Percentiles rank a stretch among this genome's conserved stretches.
These are phyloP conservation scores for Xiphophorus hellerii DNA, from an alignment of 2,113 vertebrate species.

Conservation along the genomic window DNA sequence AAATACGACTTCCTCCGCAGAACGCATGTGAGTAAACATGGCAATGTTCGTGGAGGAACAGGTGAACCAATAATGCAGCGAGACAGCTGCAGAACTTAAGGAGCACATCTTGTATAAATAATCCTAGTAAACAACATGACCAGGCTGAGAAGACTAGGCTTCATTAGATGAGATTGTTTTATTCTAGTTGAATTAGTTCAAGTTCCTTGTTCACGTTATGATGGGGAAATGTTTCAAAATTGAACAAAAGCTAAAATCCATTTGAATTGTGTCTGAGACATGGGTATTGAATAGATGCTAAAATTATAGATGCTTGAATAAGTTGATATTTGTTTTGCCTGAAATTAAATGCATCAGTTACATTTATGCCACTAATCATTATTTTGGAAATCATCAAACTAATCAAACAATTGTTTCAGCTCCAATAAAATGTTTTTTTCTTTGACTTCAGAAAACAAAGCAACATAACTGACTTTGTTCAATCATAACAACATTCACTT, in stretches of 20 bases:
- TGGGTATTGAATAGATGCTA: background rate
- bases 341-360: background rate
- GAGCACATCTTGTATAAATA: slow-evolving; percentile 14
- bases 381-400: background rate
- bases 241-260: background rate
- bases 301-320: background rate
- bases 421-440: background rate
- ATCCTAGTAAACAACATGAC: slow-evolving; percentile 7
- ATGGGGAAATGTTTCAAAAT: background rate
- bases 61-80: slow-evolving; percentile 25
- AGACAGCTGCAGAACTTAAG: slow-evolving; percentile 14
- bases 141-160: background rate
- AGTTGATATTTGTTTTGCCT: background rate
- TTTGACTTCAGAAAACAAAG: background rate
- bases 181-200: background rate
- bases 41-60: slow-evolving; percentile 50
- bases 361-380: background rate
- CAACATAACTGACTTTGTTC: background rate
- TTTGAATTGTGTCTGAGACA: background rate
- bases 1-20: slow-evolving; percentile 50
- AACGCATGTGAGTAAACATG: slow-evolving; percentile 48
- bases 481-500: background rate
- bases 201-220: background rate
- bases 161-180: background rate
- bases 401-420: background rate